Base-by-base conservation (phyloP, 1,140 invertebrate genomes). In the Lasaia peninsularis region DNA sequence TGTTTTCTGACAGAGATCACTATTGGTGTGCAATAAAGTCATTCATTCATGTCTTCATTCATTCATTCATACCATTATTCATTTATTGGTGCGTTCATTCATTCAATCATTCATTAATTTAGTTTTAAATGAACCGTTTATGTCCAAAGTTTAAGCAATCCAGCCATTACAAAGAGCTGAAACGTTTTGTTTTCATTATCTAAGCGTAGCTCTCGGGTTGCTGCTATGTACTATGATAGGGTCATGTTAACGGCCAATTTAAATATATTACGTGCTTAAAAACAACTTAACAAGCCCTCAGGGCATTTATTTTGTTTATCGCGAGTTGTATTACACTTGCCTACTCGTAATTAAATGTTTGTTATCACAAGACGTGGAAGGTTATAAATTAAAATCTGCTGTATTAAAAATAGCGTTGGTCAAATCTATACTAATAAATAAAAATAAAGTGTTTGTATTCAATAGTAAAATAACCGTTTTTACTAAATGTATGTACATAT, bases 101-200 rank as follows among this genome's bases (percentile, higher is more conserved):
- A n/a, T n/a, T n/a, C n/a, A n/a, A n/a, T n/a, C n/a, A n/a, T n/a
- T n/a, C n/a, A n/a, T n/a, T n/a, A n/a, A n/a, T n/a, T n/a, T 12
- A 35, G 24, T 28, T 28, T 28, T 28, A 28, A 28, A 28, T 28
- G 4, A 28, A 28, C 4, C 24, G 24, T n/a, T n/a, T 35, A 2
- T 12, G 37, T 40, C 37, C 18, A 18, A 40, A 40, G 37, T 40
- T 40, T 40, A 40, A 40, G 37, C 18, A 12, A 11, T 2, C 10
- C 16, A 28, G 24, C 24, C 16, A 18, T 40, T 40, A 40, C 18
- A 16, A 40, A 2, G 37, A 40, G 18, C 37, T 18, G 16, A 20
- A 40, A 44, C 37, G 16, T 44, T 20, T 44, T 44, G 37, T 20
- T 20, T 44, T 44, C 37, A 44, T 44, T 44, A 44, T 44, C 37